These are phyloP conservation scores for Scolopax rusticola DNA, from an alignment of 2,797 vertebrate genomes.

Conservation along the genomic window DNA sequence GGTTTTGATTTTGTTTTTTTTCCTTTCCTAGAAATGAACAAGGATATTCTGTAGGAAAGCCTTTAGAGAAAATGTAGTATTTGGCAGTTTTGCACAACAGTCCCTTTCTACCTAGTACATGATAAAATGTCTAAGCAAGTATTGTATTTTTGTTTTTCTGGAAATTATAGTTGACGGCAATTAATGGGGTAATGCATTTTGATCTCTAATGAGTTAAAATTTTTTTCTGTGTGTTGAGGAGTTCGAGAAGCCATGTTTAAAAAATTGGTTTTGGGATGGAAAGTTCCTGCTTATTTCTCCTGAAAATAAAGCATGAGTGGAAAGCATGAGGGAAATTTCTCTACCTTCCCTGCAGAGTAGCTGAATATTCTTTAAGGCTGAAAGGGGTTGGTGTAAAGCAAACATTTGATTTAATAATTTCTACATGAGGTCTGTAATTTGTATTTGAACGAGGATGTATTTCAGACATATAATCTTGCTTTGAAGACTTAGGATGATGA, in stretches of 20 bases:
- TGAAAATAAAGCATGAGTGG: neutral
- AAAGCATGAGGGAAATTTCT: neutral
- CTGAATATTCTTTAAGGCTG: neutral
- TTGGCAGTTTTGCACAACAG: neutral
- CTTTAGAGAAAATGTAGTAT: neutral
- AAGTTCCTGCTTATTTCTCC: neutral
- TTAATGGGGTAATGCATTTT: neutral
- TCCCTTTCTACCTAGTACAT: neutral
- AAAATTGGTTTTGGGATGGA: neutral
- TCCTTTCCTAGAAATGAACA: neutral
- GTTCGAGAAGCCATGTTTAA: neutral
- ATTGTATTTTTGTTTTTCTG: neutral
- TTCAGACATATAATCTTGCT: neutral
- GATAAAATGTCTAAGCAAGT: neutral
- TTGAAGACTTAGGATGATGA: neutral
- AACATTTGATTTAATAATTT: neutral
- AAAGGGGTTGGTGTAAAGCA: neutral
- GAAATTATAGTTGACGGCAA: neutral
- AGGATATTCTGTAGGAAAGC: neutral
- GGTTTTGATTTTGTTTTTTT: fast-evolving
- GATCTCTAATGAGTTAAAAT: neutral
- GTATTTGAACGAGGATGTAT: neutral
- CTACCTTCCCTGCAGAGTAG: neutral
- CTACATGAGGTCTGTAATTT: neutral
- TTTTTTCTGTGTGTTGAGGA: neutral